These are phyloP conservation scores for Mizuhopecten yessoensis DNA, from an alignment of 1,140 invertebrate genomes.

Conservation along the genomic window DNA sequence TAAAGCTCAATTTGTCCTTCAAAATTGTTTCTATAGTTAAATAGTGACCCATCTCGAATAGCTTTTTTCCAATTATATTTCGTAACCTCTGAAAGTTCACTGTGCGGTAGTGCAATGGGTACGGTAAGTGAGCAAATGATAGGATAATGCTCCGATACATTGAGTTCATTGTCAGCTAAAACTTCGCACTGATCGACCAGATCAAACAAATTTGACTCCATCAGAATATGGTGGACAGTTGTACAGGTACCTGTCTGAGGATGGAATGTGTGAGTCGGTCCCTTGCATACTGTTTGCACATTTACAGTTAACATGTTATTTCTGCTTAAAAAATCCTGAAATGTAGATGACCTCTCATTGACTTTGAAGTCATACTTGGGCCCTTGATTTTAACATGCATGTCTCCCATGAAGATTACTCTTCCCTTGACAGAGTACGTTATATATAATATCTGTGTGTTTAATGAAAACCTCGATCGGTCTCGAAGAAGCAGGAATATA, in stretches of 20 bases:
- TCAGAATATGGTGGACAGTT: neutral
- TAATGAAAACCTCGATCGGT: neutral
- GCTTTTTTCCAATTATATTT: too few relatives aligned
- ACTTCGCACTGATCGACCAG: neutral
- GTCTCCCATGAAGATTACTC: neutral
- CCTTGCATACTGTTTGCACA: neutral
- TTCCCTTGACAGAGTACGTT: neutral
- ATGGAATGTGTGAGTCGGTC: neutral
- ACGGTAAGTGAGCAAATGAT: neutral
- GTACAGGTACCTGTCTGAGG: neutral
- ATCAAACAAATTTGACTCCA: neutral
- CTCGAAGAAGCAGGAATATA: neutral
- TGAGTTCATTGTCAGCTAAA: neutral
- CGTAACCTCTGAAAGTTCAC: too few relatives aligned
- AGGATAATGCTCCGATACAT: neutral
- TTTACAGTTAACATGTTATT: neutral
- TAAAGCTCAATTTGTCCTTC: too few relatives aligned
- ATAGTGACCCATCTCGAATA: too few relatives aligned
- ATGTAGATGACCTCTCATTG: neutral
- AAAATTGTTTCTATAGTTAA: too few relatives aligned
- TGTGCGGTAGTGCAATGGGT: too few relatives aligned
- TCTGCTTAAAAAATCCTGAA: neutral
- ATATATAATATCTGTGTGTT: neutral
- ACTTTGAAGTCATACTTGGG: neutral
- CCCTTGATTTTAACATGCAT: neutral